Percentiles rank a stretch among this genome's conserved stretches.
Evolutionary conservation across 1,140 invertebrate genomes (phyloP).

Genomic region (Popillia japonica): DNA sequence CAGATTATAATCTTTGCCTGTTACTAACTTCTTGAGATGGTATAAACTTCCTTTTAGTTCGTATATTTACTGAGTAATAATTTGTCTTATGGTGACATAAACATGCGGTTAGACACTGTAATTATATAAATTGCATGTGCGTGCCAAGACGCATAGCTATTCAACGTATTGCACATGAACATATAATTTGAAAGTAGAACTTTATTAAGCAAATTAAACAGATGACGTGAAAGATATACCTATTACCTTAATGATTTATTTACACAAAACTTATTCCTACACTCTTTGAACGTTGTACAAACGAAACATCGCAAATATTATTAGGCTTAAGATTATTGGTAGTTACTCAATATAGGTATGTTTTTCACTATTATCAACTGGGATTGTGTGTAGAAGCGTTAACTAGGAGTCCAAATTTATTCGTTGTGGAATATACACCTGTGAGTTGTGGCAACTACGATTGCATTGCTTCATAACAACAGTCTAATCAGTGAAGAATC

Average conservation of each 20-base stretch:
- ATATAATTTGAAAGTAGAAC: constrained; percentile 12
- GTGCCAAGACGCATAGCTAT: background rate
- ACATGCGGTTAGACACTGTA: constrained; percentile 9
- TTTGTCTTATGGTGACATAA: background rate
- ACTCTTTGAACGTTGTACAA: too few relatives aligned
- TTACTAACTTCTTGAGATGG: background rate
- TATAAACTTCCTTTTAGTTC: background rate
- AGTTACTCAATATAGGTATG: too few relatives aligned
- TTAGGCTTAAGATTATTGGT: too few relatives aligned
- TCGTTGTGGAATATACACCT: too few relatives aligned
- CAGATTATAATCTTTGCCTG: background rate
- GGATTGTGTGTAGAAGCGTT: too few relatives aligned
- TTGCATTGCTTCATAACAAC: too few relatives aligned
- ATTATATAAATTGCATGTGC: constrained; percentile 9
- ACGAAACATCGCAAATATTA: too few relatives aligned
- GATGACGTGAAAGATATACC: constrained; percentile 1
- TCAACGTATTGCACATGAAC: background rate
- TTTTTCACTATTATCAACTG: too few relatives aligned
- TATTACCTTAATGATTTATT: background rate
- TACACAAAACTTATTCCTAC: background rate
- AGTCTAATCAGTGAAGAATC: too few relatives aligned
- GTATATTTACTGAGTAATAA: background rate
- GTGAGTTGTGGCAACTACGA: too few relatives aligned
- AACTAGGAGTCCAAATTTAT: too few relatives aligned
- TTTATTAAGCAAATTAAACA: constrained; percentile 16